A percentile compares a stretch with the other conserved stretches of the same genome.
These are phyloP conservation scores for Zaprionus lineosus DNA, from an alignment of 2,888 invertebrate species.

Conservation along the genomic window DNA sequence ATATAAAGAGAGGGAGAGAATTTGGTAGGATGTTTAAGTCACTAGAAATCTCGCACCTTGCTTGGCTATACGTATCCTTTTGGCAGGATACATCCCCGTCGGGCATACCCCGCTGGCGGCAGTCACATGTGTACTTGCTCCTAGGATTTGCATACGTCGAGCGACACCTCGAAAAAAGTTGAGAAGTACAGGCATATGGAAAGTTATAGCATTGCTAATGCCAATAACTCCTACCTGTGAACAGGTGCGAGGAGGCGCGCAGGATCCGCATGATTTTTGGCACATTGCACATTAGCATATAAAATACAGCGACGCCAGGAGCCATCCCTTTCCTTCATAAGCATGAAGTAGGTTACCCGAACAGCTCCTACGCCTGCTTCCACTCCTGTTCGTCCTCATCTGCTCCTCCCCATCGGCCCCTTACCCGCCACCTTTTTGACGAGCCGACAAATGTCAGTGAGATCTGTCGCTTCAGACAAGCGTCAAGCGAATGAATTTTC, in stretches of 20 bases:
- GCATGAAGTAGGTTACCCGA: no score
- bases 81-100: no score
- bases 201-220: constrained; percentile 5
- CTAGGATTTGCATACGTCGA: constrained; percentile 36
- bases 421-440: no score
- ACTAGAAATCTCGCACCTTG: no score
- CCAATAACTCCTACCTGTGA: not conserved
- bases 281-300: constrained; percentile 62
- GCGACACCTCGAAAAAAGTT: constrained; percentile 25
- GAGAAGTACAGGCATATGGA: constrained; percentile 18
- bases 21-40: no score
- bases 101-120: no score
- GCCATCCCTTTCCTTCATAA: not conserved
- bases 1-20: constrained; percentile 27
- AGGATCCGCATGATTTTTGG: constrained; percentile 61
- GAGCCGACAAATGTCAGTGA: not conserved
- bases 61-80: no score
- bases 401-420: no score
- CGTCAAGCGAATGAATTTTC: constrained; percentile 40
- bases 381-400: no score
- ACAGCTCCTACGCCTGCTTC: no score
- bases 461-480: constrained; percentile 16
- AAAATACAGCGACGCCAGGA: constrained; percentile 37
- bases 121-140: no score
- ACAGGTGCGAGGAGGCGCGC: constrained; percentile 13